Evolutionary conservation across 2,113 vertebrate species (phyloP), one percentile per base, ranked within the genome.

Genomic region (Caloenas nicobarica): DNA sequence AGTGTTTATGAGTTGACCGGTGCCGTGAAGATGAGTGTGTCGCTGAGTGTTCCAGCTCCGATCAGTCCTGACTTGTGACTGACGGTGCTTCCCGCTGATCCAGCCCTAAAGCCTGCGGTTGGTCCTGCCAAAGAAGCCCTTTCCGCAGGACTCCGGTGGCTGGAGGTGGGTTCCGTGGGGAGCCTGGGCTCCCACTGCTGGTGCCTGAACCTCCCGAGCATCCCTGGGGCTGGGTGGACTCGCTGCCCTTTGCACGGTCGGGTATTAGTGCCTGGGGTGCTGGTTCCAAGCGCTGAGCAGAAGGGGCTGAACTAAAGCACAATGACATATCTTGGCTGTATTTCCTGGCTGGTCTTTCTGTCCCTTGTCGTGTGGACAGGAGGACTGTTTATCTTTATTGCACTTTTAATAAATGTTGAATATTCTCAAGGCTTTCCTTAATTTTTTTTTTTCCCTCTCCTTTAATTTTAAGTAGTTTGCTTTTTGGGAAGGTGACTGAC

Each of bases 351-450:
- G 89, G 54, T 81, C 64, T 71, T 40, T 42, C 71, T 81, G 16
- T 71, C 89, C 46, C 48, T 66, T 36, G 46, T 74, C 53, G 9
- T 44, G 53, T 84, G 89, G 81, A 34, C 76, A 42, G 81, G 73
- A 95, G 56, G 88, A 72, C 72, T 76, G 87, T 86, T 92, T 69
- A 15, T 73, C 95, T 86, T 91, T 89, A 89, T 95, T 95, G 95
- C 95, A 96, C 94, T 96, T 96, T 95, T 81, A 96, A 91, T 95
- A 95, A 95, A 95, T 56, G 72, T 86, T 64, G 36, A 51, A 31
- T 92, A 88, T 91, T 92, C 83, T 76, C 33, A 24, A 80, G 54
- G 58, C 38, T 28, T 19, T 57, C 56, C 56, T 29, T 60, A 28
- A 12, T n/a, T 29, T 16, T 15, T 16, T 26, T n/a, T 40, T 51